Conservation (phyloP, 1,140 invertebrate species). For the Papilio glaucus region DNA sequence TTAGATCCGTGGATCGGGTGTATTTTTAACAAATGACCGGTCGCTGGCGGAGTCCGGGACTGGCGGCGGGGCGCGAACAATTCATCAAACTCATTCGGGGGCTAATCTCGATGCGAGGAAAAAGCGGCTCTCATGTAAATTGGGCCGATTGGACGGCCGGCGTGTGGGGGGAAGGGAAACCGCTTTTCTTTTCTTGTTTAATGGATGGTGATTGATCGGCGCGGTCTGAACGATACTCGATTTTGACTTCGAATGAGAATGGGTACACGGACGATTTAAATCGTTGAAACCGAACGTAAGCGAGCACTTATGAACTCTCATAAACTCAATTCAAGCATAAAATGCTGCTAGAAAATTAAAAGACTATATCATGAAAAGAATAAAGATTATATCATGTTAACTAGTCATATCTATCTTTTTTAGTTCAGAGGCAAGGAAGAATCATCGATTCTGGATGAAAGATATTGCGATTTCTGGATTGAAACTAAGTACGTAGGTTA, state of each 20-base stretch:
- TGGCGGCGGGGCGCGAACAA: conserved; percentile 65
- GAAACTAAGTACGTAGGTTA: too few species aligned
- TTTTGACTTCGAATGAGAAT: conserved; percentile 79
- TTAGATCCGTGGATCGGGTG: conserved; percentile 81
- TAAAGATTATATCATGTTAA: too few species aligned
- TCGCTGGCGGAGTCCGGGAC: conserved; percentile 52
- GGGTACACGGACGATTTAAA: conserved; percentile 53
- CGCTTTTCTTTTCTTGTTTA: conserved; percentile 83
- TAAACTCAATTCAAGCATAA: too few species aligned
- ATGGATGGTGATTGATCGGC: conserved; percentile 83
- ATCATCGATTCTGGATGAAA: too few species aligned
- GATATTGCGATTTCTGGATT: too few species aligned
- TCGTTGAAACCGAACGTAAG: not conserved
- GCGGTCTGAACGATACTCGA: conserved; percentile 76
- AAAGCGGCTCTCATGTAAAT: conserved; percentile 83
- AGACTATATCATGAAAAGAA: too few species aligned
- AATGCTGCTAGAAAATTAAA: too few species aligned
- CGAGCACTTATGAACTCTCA: conserved; percentile 1
- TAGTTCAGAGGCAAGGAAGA: too few species aligned
- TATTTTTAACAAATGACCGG: conserved; percentile 83
- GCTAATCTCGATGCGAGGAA: conserved; percentile 83
- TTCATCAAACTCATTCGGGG: conserved; percentile 83
- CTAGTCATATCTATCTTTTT: too few species aligned
- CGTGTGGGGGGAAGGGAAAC: conserved; percentile 69
- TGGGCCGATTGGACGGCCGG: conserved; percentile 81